phyloP scores from a whole-genome alignment of 2,797 vertebrate species.

The Heliangelus exortis region DNA sequence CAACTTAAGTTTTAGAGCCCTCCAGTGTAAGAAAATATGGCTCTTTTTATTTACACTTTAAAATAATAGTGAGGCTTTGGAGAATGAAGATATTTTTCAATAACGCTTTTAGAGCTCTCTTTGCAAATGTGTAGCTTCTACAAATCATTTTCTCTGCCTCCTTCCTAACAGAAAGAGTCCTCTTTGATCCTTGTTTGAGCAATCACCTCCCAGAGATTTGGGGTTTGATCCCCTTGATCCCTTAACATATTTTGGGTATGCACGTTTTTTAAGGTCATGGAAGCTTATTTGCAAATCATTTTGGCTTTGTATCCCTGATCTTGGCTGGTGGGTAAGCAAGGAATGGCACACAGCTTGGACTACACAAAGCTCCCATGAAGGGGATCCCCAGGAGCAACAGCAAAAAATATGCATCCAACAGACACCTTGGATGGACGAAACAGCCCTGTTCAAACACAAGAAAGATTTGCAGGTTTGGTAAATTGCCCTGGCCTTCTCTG shows the following conservation, averaged over 20 bases:
- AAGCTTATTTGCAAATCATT: rapidly evolving
- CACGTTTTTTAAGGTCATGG: background rate
- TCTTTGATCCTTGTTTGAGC: background rate
- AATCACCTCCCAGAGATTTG: background rate
- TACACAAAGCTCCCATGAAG: background rate
- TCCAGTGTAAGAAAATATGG: background rate
- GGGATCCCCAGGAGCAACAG: background rate
- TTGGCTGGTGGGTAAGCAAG: background rate
- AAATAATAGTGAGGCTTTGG: background rate
- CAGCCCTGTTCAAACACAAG: rapidly evolving
- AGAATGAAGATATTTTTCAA: background rate
- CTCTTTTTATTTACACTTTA: constrained; percentile 43
- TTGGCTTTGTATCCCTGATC: background rate
- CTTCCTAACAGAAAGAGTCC: rapidly evolving
- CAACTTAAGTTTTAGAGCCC: constrained; percentile 15
- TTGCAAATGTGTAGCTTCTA: background rate
- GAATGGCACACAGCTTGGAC: background rate
- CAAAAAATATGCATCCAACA: rapidly evolving
- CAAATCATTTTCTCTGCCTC: background rate
- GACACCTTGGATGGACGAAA: background rate
- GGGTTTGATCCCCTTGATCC: rapidly evolving
- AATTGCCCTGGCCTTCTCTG: background rate
- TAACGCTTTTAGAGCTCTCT: background rate
- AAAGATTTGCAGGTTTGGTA: background rate
- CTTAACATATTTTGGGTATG: background rate